Conservation (phyloP, 2,113 vertebrate species). For the Thryonomys swinderianus region DNA sequence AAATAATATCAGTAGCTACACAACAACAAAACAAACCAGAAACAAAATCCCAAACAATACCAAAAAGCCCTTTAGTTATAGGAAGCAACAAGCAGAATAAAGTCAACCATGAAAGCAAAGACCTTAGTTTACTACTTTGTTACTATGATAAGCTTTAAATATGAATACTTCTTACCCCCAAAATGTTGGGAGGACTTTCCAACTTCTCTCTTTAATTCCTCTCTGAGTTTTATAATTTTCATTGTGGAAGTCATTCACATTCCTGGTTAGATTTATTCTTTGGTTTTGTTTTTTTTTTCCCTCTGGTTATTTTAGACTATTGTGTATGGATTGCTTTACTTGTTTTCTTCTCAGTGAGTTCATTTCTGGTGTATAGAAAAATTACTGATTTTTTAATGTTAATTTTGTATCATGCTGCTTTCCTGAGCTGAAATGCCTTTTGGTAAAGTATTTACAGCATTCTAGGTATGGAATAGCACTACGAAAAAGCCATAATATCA, state of each 20-base stretch:
- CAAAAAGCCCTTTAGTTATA: neutral
- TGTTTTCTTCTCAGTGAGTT: neutral
- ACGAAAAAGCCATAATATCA: neutral
- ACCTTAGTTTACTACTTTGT: neutral
- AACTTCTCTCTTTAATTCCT: neutral
- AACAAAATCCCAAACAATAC: no score
- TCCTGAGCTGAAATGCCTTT: neutral
- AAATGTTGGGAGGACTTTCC: neutral
- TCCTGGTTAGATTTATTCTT: neutral
- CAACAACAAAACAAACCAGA: no score
- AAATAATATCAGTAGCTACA: no score
- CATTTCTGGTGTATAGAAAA: neutral
- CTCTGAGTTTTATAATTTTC: neutral
- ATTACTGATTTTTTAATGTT: neutral
- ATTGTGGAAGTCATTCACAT: neutral
- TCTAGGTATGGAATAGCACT: neutral
- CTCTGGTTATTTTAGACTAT: neutral
- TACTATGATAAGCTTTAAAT: neutral
- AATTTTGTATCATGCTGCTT: neutral
- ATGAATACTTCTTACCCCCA: neutral
- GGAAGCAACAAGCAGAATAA: neutral
- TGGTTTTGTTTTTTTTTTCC: neutral
- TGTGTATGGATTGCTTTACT: neutral
- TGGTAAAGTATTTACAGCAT: neutral
- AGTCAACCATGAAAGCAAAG: neutral